Base-by-base conservation (phyloP, 37 sponge, comb jelly and placozoan genomes). In the Chondrosia reniformis region DNA sequence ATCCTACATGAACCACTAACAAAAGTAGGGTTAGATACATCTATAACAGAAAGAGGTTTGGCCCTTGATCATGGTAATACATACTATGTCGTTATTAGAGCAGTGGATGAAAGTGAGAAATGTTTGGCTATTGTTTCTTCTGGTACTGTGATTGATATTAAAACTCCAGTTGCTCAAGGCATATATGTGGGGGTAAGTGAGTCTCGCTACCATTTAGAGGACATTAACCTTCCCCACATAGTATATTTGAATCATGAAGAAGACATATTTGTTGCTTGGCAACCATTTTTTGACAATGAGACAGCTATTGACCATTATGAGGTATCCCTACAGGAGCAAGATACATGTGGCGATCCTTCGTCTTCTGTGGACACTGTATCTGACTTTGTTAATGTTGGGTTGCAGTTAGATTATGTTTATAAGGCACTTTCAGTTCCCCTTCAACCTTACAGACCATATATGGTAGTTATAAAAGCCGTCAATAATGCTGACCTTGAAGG, bases 31-130 rank as follows among this genome's bases (percentile, higher is more conserved):
- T 15, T 77, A 36, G 78, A 80, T 54, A 88, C 84, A 24, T 4
- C 55, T 33, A 81, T 74, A 7, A 38, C 45, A 15, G 22, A 32
- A 43, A 46, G 63, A 0, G 72, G 44, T 13, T 58, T 91, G 4
- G 30, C 57, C 41, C 87, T 95, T 13, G 15, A 65, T 3, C 78
- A 88, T n/a, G 87, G 84, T 37, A 46, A 63, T 0, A 69, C 83
- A 0, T 95, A 95, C 76, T 95, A 83, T 56, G 81, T 89, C 28
- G 69, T 83, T 46, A 42, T 95, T 39, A 63, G 96, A 78, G 92
- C 81, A 15, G 38, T 91, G 1, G 96, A 95, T 59, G 69, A 89
- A 49, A 86, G 92, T 0, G 58, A 75, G 15, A 82, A 88, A 34
- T 95, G 96, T 75, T 25, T 83, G 0, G 54, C 87, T 9, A 55